phyloP scores from a whole-genome alignment of 2,888 invertebrate genomes.

The Biston stratarius region DNA sequence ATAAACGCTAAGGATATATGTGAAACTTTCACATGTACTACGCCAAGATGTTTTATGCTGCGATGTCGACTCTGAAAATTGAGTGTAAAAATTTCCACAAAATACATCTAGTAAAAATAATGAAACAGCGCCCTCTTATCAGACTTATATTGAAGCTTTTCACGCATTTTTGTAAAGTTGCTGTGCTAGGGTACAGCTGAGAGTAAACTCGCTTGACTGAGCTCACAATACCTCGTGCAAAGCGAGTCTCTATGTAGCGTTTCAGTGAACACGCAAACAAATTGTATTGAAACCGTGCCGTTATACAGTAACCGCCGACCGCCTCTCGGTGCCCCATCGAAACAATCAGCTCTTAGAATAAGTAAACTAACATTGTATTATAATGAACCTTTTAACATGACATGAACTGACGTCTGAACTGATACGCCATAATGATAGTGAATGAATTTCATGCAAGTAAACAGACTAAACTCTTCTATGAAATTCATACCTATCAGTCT shows the following conservation, averaged over 20 bases:
- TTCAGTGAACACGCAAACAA: not conserved
- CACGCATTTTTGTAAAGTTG: too few species aligned
- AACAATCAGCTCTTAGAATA: slow-evolving; percentile 50
- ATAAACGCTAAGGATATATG: too few species aligned
- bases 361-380: slow-evolving; percentile 49
- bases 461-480: too few species aligned
- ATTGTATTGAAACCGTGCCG: slow-evolving; percentile 29
- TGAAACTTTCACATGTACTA: not conserved
- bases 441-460: not conserved
- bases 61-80: too few species aligned
- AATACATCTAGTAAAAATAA: too few species aligned
- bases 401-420: not conserved
- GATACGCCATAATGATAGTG: not conserved
- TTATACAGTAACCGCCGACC: slow-evolving; percentile 32
- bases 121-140: too few species aligned
- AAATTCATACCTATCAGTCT: too few species aligned
- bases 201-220: not conserved
- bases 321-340: slow-evolving; percentile 42
- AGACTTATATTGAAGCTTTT: too few species aligned
- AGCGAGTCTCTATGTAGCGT: not conserved
- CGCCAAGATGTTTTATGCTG: not conserved
- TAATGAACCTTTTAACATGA: slow-evolving; percentile 52
- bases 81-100: too few species aligned
- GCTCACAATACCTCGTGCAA: slow-evolving; percentile 1
- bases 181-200: not conserved